phyloP scores from a whole-genome alignment of 2,113 vertebrate species.

The Engraulis encrasicolus region DNA sequence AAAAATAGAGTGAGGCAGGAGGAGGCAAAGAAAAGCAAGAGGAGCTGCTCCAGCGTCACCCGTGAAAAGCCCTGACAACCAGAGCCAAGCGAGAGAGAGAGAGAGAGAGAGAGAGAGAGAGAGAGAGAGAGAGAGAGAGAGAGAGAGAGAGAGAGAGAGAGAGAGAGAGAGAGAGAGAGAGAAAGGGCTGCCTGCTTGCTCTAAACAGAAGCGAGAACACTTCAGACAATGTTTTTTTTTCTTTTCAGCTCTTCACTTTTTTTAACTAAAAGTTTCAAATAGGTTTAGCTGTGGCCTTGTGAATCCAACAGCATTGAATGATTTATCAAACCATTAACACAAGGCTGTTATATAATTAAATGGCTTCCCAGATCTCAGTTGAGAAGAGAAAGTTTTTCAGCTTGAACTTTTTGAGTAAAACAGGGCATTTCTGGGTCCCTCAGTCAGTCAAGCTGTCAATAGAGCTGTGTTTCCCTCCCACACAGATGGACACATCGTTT shows the following conservation, averaged over 20 bases:
- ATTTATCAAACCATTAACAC: neutral
- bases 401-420: neutral
- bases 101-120: no score
- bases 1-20: neutral
- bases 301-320: constrained; percentile 17
- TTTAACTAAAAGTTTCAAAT: neutral
- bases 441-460: neutral
- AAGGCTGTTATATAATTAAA: constrained; percentile 7
- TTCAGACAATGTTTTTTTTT: neutral
- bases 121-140: no score
- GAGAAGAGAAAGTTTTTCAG: neutral
- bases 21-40: neutral
- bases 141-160: no score
- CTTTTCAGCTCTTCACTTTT: neutral
- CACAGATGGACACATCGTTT: neutral
- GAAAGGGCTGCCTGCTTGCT: neutral
- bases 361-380: neutral
- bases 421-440: neutral
- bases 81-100: neutral
- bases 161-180: no score
- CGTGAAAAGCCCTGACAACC: neutral
- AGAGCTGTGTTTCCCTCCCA: neutral
- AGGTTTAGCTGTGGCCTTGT: neutral
- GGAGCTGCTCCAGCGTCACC: neutral
- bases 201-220: neutral